Base-by-base conservation (phyloP, 2,113 vertebrate species). In the Chunga burmeisteri region DNA sequence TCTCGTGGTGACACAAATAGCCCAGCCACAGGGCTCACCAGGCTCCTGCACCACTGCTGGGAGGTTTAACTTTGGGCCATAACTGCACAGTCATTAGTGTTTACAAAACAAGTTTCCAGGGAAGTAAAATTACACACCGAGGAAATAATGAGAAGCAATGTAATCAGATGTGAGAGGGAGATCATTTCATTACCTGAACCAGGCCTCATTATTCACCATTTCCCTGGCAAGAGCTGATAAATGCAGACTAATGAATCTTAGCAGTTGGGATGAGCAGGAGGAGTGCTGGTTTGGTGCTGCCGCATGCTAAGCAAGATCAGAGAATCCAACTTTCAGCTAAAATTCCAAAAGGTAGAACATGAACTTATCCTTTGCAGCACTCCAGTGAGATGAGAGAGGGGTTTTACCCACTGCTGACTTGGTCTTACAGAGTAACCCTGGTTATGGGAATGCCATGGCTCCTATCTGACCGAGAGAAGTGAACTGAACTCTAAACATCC, bases 171-270 rank as follows among this genome's bases (percentile, higher is more conserved):
- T 55, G 61, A 93, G 88, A 56, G 80, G 29, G 55, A 86, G 71
- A 95, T 94, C 13, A 68, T 94, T 96, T 96, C 90, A 90, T 95
- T 96, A 95, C 84, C 84, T 75, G 81, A 85, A 90, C 84, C 66
- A 72, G 86, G 70, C 42, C 63, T 91, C 87, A 75, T 96, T 85
- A 91, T 91, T 97, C 81, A 94, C 87, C 53, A 38, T 93, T 95
- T 91, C 78, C 58, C 81, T 90, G 90, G 84, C 81, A 96, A 91
- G 78, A 75, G 73, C 93, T 77, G 94, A 96, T 96, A 94, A 74
- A 88, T 40, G 30, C 81, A 82, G 78, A 32, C 70, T 96, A 82
- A 96, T 90, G 96, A 82, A 85, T 95, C 94, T 79, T 52, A 1
- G 27, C 16, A 9, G 56, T 87, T 9, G 0, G 6, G 81, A 67